A percentile compares a stretch with the other conserved stretches of the same genome.
phyloP scores from a whole-genome alignment of 2,888 invertebrate species.

The Xanthorhoe designata region DNA sequence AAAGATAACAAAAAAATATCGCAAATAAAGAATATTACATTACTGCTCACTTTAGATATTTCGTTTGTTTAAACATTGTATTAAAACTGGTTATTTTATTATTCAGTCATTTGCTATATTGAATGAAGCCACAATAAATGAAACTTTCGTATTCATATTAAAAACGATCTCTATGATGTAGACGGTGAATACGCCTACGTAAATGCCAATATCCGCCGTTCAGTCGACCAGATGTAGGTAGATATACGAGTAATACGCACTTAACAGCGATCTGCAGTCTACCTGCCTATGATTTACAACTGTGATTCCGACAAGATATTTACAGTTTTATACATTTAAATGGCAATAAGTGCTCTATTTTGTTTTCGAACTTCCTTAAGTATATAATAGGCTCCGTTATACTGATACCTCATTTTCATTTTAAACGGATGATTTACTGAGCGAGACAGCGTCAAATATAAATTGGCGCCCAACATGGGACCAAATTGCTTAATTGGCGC shows the following conservation, averaged over 20 bases:
- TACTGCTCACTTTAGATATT: neutral
- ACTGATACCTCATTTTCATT: no score
- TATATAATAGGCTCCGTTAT: no score
- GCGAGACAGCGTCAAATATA: neutral
- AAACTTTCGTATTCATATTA: slow-evolving; percentile 13
- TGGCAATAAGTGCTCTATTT: neutral
- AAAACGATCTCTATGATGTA: slow-evolving; percentile 13
- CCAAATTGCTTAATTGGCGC: neutral
- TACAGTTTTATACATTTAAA: neutral
- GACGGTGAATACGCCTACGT: slow-evolving; percentile 16
- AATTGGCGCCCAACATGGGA: slow-evolving; percentile 13
- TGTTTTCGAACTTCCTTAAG: no score
- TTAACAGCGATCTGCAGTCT: neutral
- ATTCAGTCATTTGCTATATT: slow-evolving; percentile 15
- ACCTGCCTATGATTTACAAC: slow-evolving; percentile 8
- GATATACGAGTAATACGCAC: neutral
- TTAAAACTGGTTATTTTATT: neutral
- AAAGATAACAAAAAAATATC: neutral
- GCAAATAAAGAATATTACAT: neutral
- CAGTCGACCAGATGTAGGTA: neutral
- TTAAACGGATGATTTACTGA: neutral
- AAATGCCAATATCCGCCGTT: slow-evolving; percentile 14
- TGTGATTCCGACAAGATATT: neutral
- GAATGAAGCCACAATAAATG: slow-evolving; percentile 11
- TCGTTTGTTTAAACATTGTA: neutral